Evolutionary conservation across 2,113 vertebrate species (phyloP).

Genomic region (Callocephalon fimbriatum): DNA sequence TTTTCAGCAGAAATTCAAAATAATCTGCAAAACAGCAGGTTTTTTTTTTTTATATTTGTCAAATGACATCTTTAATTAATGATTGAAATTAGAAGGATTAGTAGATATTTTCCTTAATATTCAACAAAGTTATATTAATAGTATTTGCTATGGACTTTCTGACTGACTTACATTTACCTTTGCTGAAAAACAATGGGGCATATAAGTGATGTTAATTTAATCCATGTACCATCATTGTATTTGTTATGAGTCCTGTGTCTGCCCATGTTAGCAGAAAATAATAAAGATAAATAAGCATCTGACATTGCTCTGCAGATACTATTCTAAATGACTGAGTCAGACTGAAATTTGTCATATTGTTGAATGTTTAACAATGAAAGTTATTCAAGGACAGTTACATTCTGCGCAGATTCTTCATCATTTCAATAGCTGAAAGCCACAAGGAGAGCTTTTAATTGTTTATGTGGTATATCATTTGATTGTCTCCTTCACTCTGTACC

Average conservation of each 20-base stretch:
- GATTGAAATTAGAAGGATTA: not conserved
- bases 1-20: not conserved
- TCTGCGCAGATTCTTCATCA: conserved; percentile 41
- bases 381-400: conserved; percentile 64
- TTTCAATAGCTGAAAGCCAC: conserved; percentile 48
- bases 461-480: conserved; percentile 68
- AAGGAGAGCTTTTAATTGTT: conserved; percentile 75
- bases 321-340: conserved; percentile 46
- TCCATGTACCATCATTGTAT: conserved; percentile 13
- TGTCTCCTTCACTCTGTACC: conserved; percentile 42
- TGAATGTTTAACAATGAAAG: conserved; percentile 57
- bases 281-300: conserved; percentile 71
- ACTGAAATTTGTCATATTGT: conserved; percentile 65
- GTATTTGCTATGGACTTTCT: not conserved
- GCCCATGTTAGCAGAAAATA: conserved; percentile 45
- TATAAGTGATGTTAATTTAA: conserved; percentile 48
- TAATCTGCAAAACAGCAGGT: not conserved
- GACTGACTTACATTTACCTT: not conserved
- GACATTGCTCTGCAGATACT: conserved; percentile 27
- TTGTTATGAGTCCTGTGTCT: conserved; percentile 40
- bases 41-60: not conserved
- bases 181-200: conserved; percentile 13
- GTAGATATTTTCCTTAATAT: not conserved
- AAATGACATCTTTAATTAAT: not conserved
- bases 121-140: not conserved